phyloP scores from a whole-genome alignment of 2,797 vertebrate genomes.

The Galagoides demidoff region DNA sequence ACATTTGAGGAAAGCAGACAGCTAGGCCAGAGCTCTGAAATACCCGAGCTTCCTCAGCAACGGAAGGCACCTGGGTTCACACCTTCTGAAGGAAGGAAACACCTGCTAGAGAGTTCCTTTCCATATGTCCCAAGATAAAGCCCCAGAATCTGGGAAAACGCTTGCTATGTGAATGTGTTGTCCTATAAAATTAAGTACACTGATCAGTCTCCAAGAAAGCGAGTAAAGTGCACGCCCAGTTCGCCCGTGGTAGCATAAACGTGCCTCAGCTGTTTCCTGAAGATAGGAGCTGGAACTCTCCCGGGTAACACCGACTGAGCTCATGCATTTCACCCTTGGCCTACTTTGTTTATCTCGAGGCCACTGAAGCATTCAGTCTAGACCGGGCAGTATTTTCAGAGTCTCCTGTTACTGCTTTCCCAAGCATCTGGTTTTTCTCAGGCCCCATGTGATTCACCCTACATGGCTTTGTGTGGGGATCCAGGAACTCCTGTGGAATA shows the following conservation, averaged over 20 bases:
- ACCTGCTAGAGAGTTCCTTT: neutral
- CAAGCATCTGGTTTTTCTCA: conserved; percentile 75
- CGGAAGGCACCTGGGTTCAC: neutral
- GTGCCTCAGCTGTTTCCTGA: conserved; percentile 77
- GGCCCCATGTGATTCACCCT: conserved; percentile 62
- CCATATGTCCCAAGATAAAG: neutral
- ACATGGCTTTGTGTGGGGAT: conserved; percentile 11
- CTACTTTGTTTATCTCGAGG: conserved; percentile 76
- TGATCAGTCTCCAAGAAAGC: conserved; percentile 36
- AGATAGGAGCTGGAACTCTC: conserved; percentile 74
- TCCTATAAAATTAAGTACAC: conserved; percentile 45
- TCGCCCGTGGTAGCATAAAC: conserved; percentile 26
- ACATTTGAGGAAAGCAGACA: neutral
- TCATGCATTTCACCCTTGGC: conserved; percentile 76
- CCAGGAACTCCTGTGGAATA: conserved; percentile 26
- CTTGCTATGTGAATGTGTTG: neutral
- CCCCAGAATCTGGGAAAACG: conserved; percentile 25
- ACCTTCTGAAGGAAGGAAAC: conserved; percentile 42
- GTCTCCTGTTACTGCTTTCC: conserved; percentile 69
- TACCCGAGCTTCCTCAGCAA: neutral
- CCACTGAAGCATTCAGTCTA: conserved; percentile 77
- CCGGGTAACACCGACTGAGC: conserved; percentile 46
- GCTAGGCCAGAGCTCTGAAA: neutral
- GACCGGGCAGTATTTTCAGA: conserved; percentile 71
- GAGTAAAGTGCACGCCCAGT: conserved; percentile 49